Percentiles rank a stretch among this genome's conserved stretches.
Evolutionary conservation across 1,140 invertebrate species (phyloP).

Genomic region (Zaprionus gabonicus): DNA sequence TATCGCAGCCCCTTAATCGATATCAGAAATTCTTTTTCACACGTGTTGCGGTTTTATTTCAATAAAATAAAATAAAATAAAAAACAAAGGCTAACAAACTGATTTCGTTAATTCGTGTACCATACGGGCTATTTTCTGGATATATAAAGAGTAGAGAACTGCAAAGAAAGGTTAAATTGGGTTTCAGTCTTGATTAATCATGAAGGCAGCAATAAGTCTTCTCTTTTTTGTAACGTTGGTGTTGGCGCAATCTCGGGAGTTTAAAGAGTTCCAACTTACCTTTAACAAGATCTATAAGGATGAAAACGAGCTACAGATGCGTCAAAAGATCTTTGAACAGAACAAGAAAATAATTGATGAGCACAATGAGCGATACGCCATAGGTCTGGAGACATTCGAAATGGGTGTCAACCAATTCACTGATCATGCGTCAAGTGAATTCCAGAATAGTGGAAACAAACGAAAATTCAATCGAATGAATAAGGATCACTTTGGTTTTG

Average conservation of each 20-base stretch:
- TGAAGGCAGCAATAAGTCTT: slow-evolving; percentile 5
- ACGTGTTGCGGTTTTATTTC: too few relatives aligned
- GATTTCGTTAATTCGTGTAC: background rate
- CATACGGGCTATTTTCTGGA: background rate
- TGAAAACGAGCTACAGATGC: slow-evolving; percentile 90
- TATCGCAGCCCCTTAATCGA: too few relatives aligned
- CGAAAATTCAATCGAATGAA: too few relatives aligned
- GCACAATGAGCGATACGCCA: slow-evolving; percentile 90
- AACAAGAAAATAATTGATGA: slow-evolving; percentile 91
- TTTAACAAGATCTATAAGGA: slow-evolving; percentile 89
- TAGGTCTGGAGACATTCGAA: slow-evolving; percentile 87
- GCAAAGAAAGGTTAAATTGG: slow-evolving; percentile 88
- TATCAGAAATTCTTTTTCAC: too few relatives aligned
- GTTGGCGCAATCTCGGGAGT: slow-evolving; percentile 84
- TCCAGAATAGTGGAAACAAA: too few relatives aligned
- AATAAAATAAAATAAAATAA: too few relatives aligned
- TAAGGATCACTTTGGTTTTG: slow-evolving; percentile 84
- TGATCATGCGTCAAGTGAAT: slow-evolving; percentile 93
- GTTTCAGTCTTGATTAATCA: background rate
- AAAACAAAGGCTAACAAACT: too few relatives aligned
- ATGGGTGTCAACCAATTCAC: slow-evolving; percentile 91
- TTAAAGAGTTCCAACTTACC: slow-evolving; percentile 83
- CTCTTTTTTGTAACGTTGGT: slow-evolving; percentile 93
- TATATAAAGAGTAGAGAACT: slow-evolving; percentile 89
- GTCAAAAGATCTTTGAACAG: slow-evolving; percentile 93